phyloP scores from a whole-genome alignment of 2,888 invertebrate species.

The Alloscopus bannaensis region DNA sequence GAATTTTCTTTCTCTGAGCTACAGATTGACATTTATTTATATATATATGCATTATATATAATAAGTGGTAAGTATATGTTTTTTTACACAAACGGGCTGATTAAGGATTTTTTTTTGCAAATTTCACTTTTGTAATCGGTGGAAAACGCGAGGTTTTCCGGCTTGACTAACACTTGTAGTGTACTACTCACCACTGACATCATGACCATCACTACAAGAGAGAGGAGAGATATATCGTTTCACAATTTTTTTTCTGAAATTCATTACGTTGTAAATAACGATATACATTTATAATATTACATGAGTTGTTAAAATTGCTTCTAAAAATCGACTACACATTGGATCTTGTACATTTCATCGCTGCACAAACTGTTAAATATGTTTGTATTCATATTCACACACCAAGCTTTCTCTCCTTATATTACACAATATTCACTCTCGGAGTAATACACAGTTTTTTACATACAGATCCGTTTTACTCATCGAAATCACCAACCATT shows the following conservation, averaged over 20 bases:
- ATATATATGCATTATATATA: too few relatives aligned
- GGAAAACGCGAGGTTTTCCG: conserved; percentile 26
- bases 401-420: conserved; percentile 11
- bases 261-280: conserved; percentile 33
- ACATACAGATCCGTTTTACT: conserved; percentile 20
- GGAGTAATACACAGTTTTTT: conserved; percentile 30
- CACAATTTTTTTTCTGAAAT: too few relatives aligned
- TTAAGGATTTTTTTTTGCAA: too few relatives aligned
- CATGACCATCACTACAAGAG: conserved; percentile 38
- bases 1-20: conserved; percentile 55
- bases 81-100: conserved; percentile 58
- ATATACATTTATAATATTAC: conserved; percentile 35
- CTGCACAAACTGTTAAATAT: conserved; percentile 17
- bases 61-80: conserved; percentile 37
- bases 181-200: too few relatives aligned
- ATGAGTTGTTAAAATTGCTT: conserved; percentile 54
- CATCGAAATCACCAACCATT: conserved; percentile 4
- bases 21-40: conserved; percentile 32
- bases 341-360: conserved; percentile 24
- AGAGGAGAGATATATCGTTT: conserved; percentile 14
- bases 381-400: conserved; percentile 8
- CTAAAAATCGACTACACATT: conserved; percentile 63
- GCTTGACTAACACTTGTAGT: conserved; percentile 46
- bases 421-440: conserved; percentile 13
- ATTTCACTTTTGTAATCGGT: conserved; percentile 52